Percentiles rank a stretch among this genome's conserved stretches.
These are phyloP conservation scores for Archaeoteleia sp. DNA, from an alignment of 2,888 invertebrate genomes.

Conservation along the genomic window DNA sequence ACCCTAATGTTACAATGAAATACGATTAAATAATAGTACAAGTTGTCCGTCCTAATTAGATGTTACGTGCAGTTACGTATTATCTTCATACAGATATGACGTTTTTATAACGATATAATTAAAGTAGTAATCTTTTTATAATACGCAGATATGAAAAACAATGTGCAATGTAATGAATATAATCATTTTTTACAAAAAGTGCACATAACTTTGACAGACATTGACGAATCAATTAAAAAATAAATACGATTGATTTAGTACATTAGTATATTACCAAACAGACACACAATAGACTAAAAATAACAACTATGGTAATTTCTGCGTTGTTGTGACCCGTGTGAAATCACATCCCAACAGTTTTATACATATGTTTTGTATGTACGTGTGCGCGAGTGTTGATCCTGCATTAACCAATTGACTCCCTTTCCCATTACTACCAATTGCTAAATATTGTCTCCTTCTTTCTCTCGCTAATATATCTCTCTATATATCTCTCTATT, in stretches of 20 bases:
- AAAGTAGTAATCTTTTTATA: no score
- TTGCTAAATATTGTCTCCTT: slow-evolving; percentile 60
- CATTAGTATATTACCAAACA: no score
- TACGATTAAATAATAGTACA: slow-evolving; percentile 41
- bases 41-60: slow-evolving; percentile 68
- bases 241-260: no score
- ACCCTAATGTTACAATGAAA: slow-evolving; percentile 21
- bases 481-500: no score
- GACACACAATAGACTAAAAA: no score
- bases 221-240: no score
- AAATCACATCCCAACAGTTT: slow-evolving; percentile 77
- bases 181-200: no score
- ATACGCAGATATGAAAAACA: no score
- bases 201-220: no score
- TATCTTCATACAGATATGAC: slow-evolving; percentile 54
- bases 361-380: slow-evolving; percentile 74
- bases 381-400: slow-evolving; percentile 74
- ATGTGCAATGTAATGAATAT: no score
- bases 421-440: slow-evolving; percentile 55
- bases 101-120: slow-evolving; percentile 40
- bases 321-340: slow-evolving; percentile 92
- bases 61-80: slow-evolving; percentile 65
- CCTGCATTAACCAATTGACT: slow-evolving; percentile 65
- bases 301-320: slow-evolving; percentile 61
- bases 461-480: slow-evolving; percentile 56